Conservation (phyloP, 2,797 vertebrate species). For the Poeciliopsis gracilis region DNA sequence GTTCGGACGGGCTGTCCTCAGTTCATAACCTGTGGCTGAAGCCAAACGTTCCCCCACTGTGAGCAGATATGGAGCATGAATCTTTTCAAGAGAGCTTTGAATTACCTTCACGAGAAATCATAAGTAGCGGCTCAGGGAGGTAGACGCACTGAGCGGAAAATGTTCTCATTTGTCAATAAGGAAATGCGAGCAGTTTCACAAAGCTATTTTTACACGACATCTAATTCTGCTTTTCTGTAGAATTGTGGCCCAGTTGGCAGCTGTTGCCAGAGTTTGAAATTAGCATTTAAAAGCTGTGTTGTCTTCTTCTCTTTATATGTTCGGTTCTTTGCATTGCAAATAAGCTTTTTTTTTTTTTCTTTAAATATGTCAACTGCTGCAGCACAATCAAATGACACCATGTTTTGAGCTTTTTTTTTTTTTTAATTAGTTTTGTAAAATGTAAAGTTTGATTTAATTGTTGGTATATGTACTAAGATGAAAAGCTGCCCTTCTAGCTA, state of each 20-base stretch:
- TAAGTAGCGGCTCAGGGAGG: conserved; percentile 11
- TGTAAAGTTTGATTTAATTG: not conserved
- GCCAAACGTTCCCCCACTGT: not conserved
- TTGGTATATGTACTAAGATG: conserved; percentile 2
- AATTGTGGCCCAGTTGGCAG: not conserved
- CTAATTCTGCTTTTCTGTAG: not conserved
- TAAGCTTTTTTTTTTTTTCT: not conserved
- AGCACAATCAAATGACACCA: not conserved
- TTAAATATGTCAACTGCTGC: not conserved
- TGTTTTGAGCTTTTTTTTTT: not conserved
- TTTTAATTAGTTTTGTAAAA: not conserved
- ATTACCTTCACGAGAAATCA: conserved; percentile 28
- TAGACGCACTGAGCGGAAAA: not conserved
- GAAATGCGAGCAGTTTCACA: no score
- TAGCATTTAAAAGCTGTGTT: not conserved
- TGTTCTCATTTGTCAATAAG: not conserved
- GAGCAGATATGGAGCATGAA: conserved; percentile 3
- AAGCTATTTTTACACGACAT: not conserved
- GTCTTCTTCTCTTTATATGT: not conserved
- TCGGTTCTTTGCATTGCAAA: conserved; percentile 20
- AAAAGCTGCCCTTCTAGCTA: not conserved
- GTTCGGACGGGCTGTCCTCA: not conserved
- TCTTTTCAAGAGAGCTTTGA: conserved; percentile 11
- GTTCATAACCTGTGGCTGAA: not conserved
- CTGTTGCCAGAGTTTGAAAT: not conserved